Evolutionary conservation across 2,113 vertebrate genomes (phyloP).

Genomic region (Oncorhynchus gorbuscha): DNA sequence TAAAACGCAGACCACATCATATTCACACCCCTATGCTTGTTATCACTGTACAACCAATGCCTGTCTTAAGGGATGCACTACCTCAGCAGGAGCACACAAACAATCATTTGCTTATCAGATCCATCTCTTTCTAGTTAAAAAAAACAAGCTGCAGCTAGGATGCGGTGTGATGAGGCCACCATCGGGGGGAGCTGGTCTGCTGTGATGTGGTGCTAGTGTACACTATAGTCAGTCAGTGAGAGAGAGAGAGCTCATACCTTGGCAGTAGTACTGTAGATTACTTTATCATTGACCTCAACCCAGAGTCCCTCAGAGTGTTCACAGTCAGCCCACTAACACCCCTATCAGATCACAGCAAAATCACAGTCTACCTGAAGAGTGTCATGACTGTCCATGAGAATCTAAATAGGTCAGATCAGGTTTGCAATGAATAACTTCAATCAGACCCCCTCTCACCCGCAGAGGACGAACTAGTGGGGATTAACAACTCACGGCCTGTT

Average conservation of each 20-base stretch:
- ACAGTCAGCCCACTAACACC: too few species aligned
- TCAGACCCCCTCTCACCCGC: too few species aligned
- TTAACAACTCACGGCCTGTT: too few species aligned
- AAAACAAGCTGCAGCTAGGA: slow-evolving; percentile 41
- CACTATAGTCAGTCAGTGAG: slow-evolving; percentile 1
- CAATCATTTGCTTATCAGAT: slow-evolving; percentile 47
- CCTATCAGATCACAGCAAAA: too few species aligned
- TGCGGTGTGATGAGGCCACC: slow-evolving; percentile 21
- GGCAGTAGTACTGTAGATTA: too few species aligned
- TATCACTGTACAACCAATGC: neutral
- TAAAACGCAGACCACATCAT: neutral
- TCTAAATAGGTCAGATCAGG: too few species aligned
- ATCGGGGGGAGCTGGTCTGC: slow-evolving; percentile 61
- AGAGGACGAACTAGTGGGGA: too few species aligned
- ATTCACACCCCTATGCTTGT: neutral
- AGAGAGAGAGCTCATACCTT: neutral
- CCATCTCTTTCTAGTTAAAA: slow-evolving; percentile 24
- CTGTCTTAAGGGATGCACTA: neutral
- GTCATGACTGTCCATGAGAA: too few species aligned
- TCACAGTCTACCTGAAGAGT: too few species aligned
- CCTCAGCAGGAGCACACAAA: slow-evolving; percentile 18
- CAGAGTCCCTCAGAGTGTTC: too few species aligned
- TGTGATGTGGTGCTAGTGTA: slow-evolving; percentile 8
- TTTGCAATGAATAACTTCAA: too few species aligned
- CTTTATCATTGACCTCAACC: too few species aligned